phyloP scores from a whole-genome alignment of 2,797 vertebrate species.

The Mionectes olivaceus region DNA sequence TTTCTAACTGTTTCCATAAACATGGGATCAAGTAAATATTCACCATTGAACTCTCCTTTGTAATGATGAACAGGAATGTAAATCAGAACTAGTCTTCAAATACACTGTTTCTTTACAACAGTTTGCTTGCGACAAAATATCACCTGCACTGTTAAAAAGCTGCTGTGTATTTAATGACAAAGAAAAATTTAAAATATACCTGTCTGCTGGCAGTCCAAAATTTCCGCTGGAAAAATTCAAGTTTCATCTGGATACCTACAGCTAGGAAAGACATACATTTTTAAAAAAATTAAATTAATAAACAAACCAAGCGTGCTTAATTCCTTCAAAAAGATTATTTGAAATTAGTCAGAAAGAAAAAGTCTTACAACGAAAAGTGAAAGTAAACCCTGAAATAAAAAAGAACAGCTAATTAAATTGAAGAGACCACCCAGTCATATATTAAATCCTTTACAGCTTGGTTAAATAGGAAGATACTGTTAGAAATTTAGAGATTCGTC shows the following conservation, averaged over 20 bases:
- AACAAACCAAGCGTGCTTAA: slow-evolving; percentile 28
- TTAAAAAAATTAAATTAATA: slow-evolving; percentile 58
- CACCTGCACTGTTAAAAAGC: not conserved
- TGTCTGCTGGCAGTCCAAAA: slow-evolving; percentile 99
- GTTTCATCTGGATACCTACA: slow-evolving; percentile 99
- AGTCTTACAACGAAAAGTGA: not conserved
- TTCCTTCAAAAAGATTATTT: not conserved
- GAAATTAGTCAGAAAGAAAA: not conserved
- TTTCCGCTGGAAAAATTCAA: slow-evolving; percentile 98
- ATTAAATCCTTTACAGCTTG: not conserved
- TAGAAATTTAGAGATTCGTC: no score
- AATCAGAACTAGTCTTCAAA: not conserved
- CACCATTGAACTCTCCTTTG: not conserved
- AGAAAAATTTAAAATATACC: slow-evolving; percentile 78
- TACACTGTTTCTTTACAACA: not conserved
- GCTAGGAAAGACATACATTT: slow-evolving; percentile 82
- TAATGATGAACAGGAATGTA: not conserved
- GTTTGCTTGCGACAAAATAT: not conserved
- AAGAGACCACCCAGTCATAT: not conserved
- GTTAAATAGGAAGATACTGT: not conserved
- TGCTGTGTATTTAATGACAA: not conserved
- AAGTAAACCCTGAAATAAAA: not conserved
- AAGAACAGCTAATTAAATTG: not conserved
- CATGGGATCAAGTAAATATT: not conserved
- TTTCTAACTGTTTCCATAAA: not conserved